Conservation (phyloP, 2,888 invertebrate species). For the Ormyrus pomaceus region DNA sequence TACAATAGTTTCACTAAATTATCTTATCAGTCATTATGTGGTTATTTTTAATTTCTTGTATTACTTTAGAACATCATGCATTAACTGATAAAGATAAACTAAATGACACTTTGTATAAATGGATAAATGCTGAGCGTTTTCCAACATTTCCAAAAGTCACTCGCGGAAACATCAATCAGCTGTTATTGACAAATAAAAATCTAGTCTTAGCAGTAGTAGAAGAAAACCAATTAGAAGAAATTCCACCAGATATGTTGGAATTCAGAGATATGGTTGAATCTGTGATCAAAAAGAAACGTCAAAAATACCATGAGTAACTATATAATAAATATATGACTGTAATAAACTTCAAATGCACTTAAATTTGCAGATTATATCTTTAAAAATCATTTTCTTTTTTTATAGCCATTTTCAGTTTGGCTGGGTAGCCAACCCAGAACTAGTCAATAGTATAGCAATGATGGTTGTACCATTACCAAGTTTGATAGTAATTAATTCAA, state of each 20-base stretch:
- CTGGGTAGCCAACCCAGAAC: constrained; percentile 93
- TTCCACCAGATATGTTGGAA: constrained; percentile 87
- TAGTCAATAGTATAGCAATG: constrained; percentile 96
- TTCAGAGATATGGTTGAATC: constrained; percentile 91
- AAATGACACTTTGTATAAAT: constrained; percentile 86
- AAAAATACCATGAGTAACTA: constrained; percentile 84
- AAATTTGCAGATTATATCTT: neutral
- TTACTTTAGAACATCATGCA: constrained; percentile 62
- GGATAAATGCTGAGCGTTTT: constrained; percentile 94
- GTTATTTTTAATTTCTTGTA: constrained; percentile 66
- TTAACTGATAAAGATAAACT: constrained; percentile 76
- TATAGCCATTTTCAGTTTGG: constrained; percentile 91
- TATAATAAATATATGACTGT: constrained; percentile 14
- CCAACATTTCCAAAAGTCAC: constrained; percentile 92
- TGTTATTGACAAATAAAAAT: constrained; percentile 90
- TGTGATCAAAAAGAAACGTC: constrained; percentile 84
- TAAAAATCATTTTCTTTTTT: constrained; percentile 24
- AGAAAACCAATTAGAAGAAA: constrained; percentile 90
- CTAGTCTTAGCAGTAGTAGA: constrained; percentile 92
- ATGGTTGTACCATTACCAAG: constrained; percentile 88
- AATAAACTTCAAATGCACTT: neutral
- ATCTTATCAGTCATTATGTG: constrained; percentile 1
- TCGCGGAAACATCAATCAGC: constrained; percentile 87
- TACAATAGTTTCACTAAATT: constrained; percentile 51
- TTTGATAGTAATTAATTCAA: constrained; percentile 93